Evolutionary conservation across 2,797 vertebrate species (phyloP).

Genomic region (Galaxias olidus): DNA sequence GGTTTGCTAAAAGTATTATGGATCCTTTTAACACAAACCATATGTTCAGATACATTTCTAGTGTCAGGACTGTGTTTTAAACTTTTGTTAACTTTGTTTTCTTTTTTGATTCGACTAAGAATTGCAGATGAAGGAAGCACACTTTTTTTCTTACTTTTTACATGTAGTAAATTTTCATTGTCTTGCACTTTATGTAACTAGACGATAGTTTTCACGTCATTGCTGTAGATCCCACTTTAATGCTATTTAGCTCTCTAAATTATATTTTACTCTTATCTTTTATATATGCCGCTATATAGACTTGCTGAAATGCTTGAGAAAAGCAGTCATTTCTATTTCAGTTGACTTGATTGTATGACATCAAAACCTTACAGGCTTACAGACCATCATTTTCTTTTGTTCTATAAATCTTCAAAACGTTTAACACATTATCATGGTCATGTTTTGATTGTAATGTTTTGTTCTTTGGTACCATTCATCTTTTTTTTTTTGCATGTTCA

Average conservation of each 20-base stretch:
- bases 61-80: slow-evolving; percentile 1
- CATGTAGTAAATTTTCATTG: slow-evolving; percentile 29
- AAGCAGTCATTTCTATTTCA: slow-evolving; percentile 12
- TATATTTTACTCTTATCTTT: slow-evolving; percentile 26
- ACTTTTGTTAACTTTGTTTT: background rate
- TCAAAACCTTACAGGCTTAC: too few species aligned
- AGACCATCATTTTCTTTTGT: too few species aligned
- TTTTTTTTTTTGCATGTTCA: too few species aligned
- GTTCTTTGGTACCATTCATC: too few species aligned
- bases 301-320: background rate
- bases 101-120: slow-evolving; percentile 1
- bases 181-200: slow-evolving; percentile 66
- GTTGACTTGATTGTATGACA: background rate
- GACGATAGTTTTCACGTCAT: slow-evolving; percentile 56
- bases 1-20: slow-evolving; percentile 8
- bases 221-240: slow-evolving; percentile 16
- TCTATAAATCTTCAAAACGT: too few species aligned
- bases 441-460: too few species aligned
- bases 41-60: slow-evolving; percentile 6
- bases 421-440: too few species aligned
- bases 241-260: background rate
- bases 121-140: background rate
- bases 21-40: slow-evolving; percentile 13
- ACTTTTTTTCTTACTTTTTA: slow-evolving; percentile 15
- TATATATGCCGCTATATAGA: background rate